phyloP scores from a whole-genome alignment of 1,140 invertebrate genomes.

The Lucilia sericata region DNA sequence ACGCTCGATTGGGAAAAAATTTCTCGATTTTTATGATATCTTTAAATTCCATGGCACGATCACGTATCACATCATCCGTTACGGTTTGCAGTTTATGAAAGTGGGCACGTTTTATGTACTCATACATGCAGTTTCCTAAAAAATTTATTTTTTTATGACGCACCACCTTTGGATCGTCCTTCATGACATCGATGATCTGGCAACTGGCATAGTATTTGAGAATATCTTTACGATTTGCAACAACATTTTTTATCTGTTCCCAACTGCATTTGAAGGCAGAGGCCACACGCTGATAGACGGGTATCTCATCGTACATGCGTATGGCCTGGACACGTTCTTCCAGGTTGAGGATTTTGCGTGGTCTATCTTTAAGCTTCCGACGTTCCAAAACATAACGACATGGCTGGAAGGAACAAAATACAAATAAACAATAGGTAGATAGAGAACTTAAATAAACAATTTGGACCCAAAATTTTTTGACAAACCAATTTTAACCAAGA shows the following conservation, averaged over 20 bases:
- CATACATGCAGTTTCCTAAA: conserved; percentile 48
- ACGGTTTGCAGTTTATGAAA: conserved; percentile 29
- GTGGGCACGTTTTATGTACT: conserved; percentile 46
- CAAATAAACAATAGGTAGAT: too few relatives aligned
- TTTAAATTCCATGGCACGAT: conserved; percentile 46
- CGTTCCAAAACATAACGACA: conserved; percentile 45
- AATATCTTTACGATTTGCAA: conserved; percentile 47
- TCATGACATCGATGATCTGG: conserved; percentile 37
- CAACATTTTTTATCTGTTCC: conserved; percentile 48
- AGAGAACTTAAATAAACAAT: too few relatives aligned
- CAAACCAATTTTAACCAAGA: too few relatives aligned
- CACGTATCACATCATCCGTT: conserved; percentile 43
- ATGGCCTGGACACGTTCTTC: conserved; percentile 49
- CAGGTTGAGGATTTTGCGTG: conserved; percentile 48
- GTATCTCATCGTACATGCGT: conserved; percentile 45
- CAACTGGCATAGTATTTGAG: conserved; percentile 46
- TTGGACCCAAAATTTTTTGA: too few relatives aligned
- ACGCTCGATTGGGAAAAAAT: conserved; percentile 48
- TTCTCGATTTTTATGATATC: conserved; percentile 47
- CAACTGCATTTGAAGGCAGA: conserved; percentile 48
- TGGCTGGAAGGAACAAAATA: conserved; percentile 16
- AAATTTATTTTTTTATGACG: conserved; percentile 49
- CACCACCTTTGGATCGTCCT: conserved; percentile 41
- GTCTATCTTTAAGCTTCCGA: conserved; percentile 41
- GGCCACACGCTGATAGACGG: conserved; percentile 46